Base-by-base conservation (phyloP, 2,888 invertebrate genomes). In the Hirudinaria manillensis region DNA sequence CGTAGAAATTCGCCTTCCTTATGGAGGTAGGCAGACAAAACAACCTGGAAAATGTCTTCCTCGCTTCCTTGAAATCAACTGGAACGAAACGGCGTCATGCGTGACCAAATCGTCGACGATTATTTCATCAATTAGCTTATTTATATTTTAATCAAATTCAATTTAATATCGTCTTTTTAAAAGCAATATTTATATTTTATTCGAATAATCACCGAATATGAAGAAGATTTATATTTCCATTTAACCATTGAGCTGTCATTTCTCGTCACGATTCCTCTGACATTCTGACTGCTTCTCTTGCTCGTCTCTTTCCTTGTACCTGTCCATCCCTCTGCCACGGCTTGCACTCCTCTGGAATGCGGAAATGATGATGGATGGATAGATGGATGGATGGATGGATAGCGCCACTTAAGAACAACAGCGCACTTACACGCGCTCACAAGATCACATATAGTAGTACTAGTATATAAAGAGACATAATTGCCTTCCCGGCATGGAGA, bases 331-430 rank as follows among this genome's bases (percentile, higher is more conserved):
- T 61, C 61, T 29, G 61, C 29, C 29, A 24, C 6, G 13, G 29
- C 24, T 61, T 61, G 24, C 29, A 61, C 29, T 29, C 61, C 61
- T 13, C 13, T 61, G 61, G 61, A 61, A 61, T 61, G 61, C 61
- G 61, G 61, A 61, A 61, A 61, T 29, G 61, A 61, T 61, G 61
- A 61, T 61, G 61, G 61, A 61, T 61, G 61, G 56, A 56, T 56
- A 16, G 56, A 56, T 56, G 56, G 56, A 56, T 56, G 56, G 56
- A 56, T 56, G 56, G 61, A 61, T 61, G 61, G 61, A 61, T 27
- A 61, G 61, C 61, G 29, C 61, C 61, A 61, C 61, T 61, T 61
- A 61, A 61, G 24, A 61, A 45, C 45, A 45, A 45, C 45, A 45
- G 45, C 45, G 45, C 45, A 45, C 45, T 45, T 45, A 16, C 45